Percentiles rank a stretch among this genome's conserved stretches.
Evolutionary conservation across 2,797 vertebrate species (phyloP).

Genomic region (Ctenopoma multispine): DNA sequence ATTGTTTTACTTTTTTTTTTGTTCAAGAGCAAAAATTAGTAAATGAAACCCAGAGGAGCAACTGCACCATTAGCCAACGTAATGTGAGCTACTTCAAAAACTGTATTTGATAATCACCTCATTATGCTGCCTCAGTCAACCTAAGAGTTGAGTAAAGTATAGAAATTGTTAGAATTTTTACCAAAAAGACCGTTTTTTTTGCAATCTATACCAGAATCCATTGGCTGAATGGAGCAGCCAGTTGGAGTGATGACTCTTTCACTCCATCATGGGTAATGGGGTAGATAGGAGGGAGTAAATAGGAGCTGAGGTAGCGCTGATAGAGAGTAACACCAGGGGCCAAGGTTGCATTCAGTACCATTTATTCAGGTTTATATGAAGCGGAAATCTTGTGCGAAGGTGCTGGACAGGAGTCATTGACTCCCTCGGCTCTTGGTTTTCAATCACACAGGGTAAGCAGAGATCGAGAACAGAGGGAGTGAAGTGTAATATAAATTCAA

Average conservation of each 20-base stretch:
- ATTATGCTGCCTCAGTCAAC: slow-evolving; percentile 70
- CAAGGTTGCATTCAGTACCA: slow-evolving; percentile 64
- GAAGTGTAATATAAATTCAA: slow-evolving; percentile 28
- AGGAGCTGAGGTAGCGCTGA: slow-evolving; percentile 39
- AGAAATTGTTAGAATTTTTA: slow-evolving; percentile 16
- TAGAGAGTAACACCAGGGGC: slow-evolving; percentile 56
- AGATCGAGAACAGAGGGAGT: slow-evolving; percentile 19
- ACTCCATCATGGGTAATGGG: slow-evolving; percentile 76
- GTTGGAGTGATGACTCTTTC: slow-evolving; percentile 63
- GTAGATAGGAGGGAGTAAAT: slow-evolving; percentile 61
- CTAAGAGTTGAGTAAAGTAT: not conserved
- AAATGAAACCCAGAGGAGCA: slow-evolving; percentile 60
- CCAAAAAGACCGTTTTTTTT: slow-evolving; percentile 18
- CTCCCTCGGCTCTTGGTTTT: slow-evolving; percentile 49
- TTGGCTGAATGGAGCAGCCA: slow-evolving; percentile 36
- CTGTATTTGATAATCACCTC: slow-evolving; percentile 71
- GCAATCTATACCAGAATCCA: slow-evolving; percentile 55
- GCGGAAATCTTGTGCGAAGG: slow-evolving; percentile 59
- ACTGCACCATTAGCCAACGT: slow-evolving; percentile 70
- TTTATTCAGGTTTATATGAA: slow-evolving; percentile 70
- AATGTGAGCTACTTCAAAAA: slow-evolving; percentile 60
- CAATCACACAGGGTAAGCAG: slow-evolving; percentile 48
- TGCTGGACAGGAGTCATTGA: slow-evolving; percentile 63
- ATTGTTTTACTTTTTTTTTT: not conserved
- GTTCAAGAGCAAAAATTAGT: slow-evolving; percentile 44